Evolutionary conservation across 2,113 vertebrate species (phyloP), one percentile per base, ranked within the genome.

Genomic region (Hoplias malabaricus): DNA sequence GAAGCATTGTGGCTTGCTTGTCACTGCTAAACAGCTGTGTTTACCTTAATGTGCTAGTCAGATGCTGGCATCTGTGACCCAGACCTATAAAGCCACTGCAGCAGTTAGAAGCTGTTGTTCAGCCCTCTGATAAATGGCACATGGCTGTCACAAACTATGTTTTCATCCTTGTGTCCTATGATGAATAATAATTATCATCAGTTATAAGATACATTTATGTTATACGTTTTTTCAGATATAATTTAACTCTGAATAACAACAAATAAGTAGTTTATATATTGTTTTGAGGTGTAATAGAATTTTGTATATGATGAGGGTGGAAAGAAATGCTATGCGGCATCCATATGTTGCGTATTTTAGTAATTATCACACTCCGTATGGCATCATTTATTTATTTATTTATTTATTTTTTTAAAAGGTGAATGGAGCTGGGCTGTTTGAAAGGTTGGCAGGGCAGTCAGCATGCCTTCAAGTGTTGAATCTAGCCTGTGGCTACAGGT

Each of bases 1-100:
- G 73, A 73, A 80, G 46, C 66, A 79, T 34, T 21, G 66, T 19
- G 40, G 36, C 33, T 72, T 79, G 61, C 72, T 72, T 81, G 66
- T 62, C 65, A 19, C 73, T 57, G 67, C 29, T 62, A 79, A 72
- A 76, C 83, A 82, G 68, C 81, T 83, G 75, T 79, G 78, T 78
- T 83, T 81, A 77, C 73, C 67, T 75, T 75, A 50, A 75, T 66
- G 29, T 80, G 70, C 61, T 71, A 31, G 34, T 56, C 69, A 75
- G 79, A 78, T 68, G 71, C 33, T 65, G 42, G 40, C 31, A 63
- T 77, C 27, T 71, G 43, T 57, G 69, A 75, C 62, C 31, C 40
- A 71, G 65, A 69, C 34, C 61, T 69, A 46, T 21, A 25, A 79
- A 74, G 23, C n/a, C 50, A 27, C 23, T 21, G 42, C 40, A 31